Evolutionary conservation across 2,113 vertebrate species (phyloP), one percentile per base, ranked within the genome.

Genomic region (Muntiacus muntjak): DNA sequence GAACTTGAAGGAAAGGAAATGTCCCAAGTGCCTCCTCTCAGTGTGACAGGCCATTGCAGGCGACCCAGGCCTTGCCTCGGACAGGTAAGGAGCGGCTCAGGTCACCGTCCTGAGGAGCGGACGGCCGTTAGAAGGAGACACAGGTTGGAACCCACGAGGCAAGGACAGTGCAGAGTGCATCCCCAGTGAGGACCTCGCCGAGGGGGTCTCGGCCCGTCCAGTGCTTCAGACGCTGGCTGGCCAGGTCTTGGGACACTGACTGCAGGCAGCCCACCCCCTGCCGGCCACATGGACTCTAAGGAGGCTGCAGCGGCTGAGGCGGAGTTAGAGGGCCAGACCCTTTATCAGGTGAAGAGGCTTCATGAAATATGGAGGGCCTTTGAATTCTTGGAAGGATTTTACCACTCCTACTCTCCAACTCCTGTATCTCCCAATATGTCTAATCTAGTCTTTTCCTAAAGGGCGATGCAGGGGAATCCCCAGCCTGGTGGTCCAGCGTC

Each of bases 21-120:
- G 47, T 15, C 71, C n/a, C 6, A 19, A 28, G 7, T 55, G 52
- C 7, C 6, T 30, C 36, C 16, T 88, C 25, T 1, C 8, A 4
- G 30, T 3, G 5, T 4, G 7, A 7, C 6, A 23, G 11, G 55
- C 45, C 19, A 17, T 40, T 23, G 30, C 19, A 1, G 17, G 11
- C 11, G 3, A 1, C 11, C 47, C 13, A 23, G 25, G 47, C 50
- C 19, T 45, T 15, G 28, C 52, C 19, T 40, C 15, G 30, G 71
- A n/a, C 23, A 9, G 8, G 67, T 11, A 2, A 55, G 0, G 16
- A 25, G 30, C 0, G 8, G 40, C 12, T 1, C 67, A 50, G 23
- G 33, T 26, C 10, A 12, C 52, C 5, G 23, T 23, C 60, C 89
- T 6, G 9, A 78, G 55, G 40, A 21, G n/a, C 7, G 14, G 26